Evolutionary conservation across 1,140 invertebrate genomes (phyloP).

Genomic region (Bombus fervidus): DNA sequence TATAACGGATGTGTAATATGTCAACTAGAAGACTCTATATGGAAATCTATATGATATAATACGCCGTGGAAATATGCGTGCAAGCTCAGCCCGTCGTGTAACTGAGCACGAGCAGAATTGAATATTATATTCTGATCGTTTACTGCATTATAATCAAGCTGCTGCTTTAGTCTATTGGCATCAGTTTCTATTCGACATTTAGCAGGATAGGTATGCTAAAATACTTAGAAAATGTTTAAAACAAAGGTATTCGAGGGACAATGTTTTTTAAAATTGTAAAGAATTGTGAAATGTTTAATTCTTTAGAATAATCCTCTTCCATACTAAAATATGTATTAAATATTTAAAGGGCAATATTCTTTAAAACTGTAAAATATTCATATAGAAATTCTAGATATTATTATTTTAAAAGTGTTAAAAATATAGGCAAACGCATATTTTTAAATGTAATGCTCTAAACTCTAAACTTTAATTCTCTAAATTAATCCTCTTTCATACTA

Average conservation of each 20-base stretch:
- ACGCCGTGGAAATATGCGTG: neutral
- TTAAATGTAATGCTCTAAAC: too few species aligned
- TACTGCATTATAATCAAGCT: neutral
- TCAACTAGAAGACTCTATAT: neutral
- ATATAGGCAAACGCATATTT: too few species aligned
- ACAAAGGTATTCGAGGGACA: too few species aligned
- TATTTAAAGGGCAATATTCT: neutral
- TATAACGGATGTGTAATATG: constrained; percentile 7
- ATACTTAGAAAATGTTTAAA: neutral
- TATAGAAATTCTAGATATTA: neutral
- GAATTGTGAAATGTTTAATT: neutral
- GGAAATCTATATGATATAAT: constrained; percentile 1
- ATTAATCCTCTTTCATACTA: too few species aligned
- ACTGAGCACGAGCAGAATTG: neutral
- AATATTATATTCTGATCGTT: neutral
- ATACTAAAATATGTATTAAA: neutral
- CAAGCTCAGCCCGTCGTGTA: neutral
- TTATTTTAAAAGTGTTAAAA: too few species aligned
- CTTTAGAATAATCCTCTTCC: neutral
- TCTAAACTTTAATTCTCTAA: too few species aligned
- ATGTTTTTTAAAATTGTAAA: neutral
- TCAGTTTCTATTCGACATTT: neutral
- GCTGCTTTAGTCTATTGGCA: neutral
- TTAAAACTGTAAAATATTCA: neutral
- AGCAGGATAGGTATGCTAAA: neutral